A percentile compares a stretch with the other conserved stretches of the same genome.
Evolutionary conservation across 2,888 invertebrate genomes (phyloP).

Genomic region (Rhagonycha fulva): DNA sequence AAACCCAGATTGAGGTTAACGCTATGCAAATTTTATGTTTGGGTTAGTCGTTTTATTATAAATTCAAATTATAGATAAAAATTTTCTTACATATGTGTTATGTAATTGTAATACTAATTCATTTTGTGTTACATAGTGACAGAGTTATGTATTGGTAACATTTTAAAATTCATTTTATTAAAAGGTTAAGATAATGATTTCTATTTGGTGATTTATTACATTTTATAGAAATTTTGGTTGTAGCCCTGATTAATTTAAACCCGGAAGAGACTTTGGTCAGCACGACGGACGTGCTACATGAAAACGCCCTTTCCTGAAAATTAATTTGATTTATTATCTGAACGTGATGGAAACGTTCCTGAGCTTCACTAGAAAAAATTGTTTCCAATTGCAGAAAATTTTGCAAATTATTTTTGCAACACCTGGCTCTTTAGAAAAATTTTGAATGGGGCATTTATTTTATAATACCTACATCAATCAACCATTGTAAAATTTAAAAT

Average conservation of each 20-base stretch:
- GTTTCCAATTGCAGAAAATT: background rate
- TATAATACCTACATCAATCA: background rate
- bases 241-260: background rate
- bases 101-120: background rate
- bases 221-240: background rate
- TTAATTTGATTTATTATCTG: background rate
- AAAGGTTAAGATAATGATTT: background rate
- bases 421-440: background rate
- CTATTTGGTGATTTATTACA: background rate
- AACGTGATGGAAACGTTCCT: background rate
- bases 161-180: background rate
- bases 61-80: background rate
- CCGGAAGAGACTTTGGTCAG: background rate
- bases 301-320: background rate
- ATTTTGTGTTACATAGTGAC: background rate
- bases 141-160: background rate
- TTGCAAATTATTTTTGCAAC: background rate
- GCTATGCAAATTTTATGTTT: background rate
- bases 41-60: background rate
- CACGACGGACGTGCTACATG: background rate
- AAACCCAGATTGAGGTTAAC: background rate
- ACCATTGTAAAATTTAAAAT: background rate
- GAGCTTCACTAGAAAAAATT: background rate
- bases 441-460: background rate
- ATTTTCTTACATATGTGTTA: background rate